These are phyloP conservation scores for Euura lappo DNA, from an alignment of 1,140 invertebrate species.

Conservation along the genomic window DNA sequence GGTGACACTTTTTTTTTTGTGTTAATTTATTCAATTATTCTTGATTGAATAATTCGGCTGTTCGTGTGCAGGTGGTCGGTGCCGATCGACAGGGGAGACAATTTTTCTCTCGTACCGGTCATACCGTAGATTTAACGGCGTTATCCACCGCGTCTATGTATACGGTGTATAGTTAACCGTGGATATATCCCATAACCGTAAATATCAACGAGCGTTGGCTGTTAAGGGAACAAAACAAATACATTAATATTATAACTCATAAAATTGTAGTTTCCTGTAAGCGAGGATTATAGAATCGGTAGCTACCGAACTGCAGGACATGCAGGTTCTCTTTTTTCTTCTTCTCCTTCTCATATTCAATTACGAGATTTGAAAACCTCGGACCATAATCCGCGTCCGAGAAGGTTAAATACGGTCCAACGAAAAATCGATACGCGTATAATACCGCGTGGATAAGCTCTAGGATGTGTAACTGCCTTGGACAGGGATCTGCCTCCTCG, in stretches of 20 bases:
- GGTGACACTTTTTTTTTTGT: too few relatives aligned
- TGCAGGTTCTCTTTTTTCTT: too few relatives aligned
- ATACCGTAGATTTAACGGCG: constrained; percentile 2
- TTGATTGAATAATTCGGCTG: too few relatives aligned
- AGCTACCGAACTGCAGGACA: too few relatives aligned
- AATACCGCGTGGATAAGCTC: neutral
- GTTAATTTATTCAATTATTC: too few relatives aligned
- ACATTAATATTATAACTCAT: neutral
- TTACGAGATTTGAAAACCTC: too few relatives aligned
- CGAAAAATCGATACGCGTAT: neutral
- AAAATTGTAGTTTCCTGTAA: too few relatives aligned
- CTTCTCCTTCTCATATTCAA: too few relatives aligned
- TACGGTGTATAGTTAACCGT: neutral
- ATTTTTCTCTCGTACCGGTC: neutral
- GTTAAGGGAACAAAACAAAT: neutral
- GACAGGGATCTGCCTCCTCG: neutral
- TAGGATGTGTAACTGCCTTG: constrained; percentile 2
- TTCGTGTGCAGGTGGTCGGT: too few relatives aligned
- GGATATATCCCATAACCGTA: neutral
- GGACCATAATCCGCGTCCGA: too few relatives aligned
- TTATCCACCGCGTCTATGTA: neutral
- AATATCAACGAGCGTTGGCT: neutral
- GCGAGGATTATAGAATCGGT: too few relatives aligned
- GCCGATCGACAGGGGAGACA: neutral
- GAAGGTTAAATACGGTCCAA: too few relatives aligned